Percentiles rank a stretch among this genome's conserved stretches.
Conservation (phyloP, 2,888 invertebrate species). For the Polydrusus pterygomalis region DNA sequence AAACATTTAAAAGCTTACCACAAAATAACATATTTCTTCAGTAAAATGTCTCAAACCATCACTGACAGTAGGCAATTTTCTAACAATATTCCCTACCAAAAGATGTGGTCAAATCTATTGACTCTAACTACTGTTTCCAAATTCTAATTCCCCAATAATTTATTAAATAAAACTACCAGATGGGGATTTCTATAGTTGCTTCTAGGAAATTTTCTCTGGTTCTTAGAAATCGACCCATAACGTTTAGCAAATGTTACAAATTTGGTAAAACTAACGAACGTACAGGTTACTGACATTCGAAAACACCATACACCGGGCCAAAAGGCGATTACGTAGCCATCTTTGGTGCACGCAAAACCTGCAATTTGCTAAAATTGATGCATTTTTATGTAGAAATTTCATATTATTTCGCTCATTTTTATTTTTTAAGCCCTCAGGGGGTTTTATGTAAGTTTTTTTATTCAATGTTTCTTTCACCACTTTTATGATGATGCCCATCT, state of each 20-base stretch:
- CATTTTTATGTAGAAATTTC: constrained; percentile 37
- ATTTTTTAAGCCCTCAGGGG: constrained; percentile 7
- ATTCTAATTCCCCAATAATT: constrained; percentile 1
- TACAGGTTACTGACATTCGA: constrained; percentile 44
- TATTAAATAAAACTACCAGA: constrained; percentile 25
- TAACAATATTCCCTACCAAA: background rate
- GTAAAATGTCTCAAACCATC: background rate
- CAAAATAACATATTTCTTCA: constrained; percentile 1
- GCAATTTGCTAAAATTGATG: constrained; percentile 41
- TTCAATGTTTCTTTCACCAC: constrained; percentile 40
- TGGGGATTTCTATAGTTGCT: constrained; percentile 13
- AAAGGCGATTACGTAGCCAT: constrained; percentile 23
- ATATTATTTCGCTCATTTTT: constrained; percentile 28
- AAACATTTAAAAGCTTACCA: no score
- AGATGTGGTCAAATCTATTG: constrained; percentile 40
- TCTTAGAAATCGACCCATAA: constrained; percentile 33
- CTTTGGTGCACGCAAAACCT: constrained; percentile 40
- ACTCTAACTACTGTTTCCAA: constrained; percentile 27
- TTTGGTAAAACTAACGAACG: constrained; percentile 30
- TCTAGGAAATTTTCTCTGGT: constrained; percentile 41
- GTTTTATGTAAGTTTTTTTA: constrained; percentile 17
- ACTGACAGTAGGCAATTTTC: background rate
- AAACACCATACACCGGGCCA: constrained; percentile 15
- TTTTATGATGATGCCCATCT: constrained; percentile 27
- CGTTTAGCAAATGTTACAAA: constrained; percentile 30